Base-by-base conservation (phyloP, 2,113 vertebrate species). In the Promerops cafer region DNA sequence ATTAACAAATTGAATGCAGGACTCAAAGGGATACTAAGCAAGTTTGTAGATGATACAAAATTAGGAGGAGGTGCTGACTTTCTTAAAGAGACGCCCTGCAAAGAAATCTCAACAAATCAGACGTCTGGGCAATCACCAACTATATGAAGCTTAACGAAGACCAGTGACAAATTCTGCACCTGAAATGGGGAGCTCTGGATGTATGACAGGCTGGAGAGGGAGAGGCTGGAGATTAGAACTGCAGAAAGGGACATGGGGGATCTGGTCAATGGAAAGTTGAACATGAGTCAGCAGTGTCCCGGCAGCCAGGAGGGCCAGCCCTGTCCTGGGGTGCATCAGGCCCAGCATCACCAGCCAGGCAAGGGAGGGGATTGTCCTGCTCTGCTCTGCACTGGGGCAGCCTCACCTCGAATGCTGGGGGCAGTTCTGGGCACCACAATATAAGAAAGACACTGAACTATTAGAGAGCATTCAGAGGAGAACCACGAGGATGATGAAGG, bases 341-440 rank as follows among this genome's bases (percentile, higher is more conserved):
- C 16, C 20, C n/a, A 78, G n/a, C 47, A 47, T 13, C 0, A 0
- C 7, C 39, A 28, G 28, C 12, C 0, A 0, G 24, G 35, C 4
- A 30, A 63, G 30, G 40, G 11, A n/a, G 40, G n/a, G 19, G 24
- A 79, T 71, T 71, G 65, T 35, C 9, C 31, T 0, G 0, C 40
- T 35, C 35, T 71, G 40, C n/a, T 79, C 56, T 49, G 30, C 1
- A 1, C 45, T 68, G 49, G 17, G 7, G 5, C 0, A 0, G 30
- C 5, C 30, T 71, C 49, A 47, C 9, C 9, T 40, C 0, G 0
- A 30, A 6, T 31, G 0, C 26, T 79, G 49, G 1, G 30, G 0
- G 19, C 16, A n/a, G 7, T 6, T 71, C 11, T 15, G 30, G 30
- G 26, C 4, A 11, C 8, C 35, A 15, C 15, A 42, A 18, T 35